Base-by-base conservation (phyloP, 2,888 invertebrate genomes). In the Seira ritae region DNA sequence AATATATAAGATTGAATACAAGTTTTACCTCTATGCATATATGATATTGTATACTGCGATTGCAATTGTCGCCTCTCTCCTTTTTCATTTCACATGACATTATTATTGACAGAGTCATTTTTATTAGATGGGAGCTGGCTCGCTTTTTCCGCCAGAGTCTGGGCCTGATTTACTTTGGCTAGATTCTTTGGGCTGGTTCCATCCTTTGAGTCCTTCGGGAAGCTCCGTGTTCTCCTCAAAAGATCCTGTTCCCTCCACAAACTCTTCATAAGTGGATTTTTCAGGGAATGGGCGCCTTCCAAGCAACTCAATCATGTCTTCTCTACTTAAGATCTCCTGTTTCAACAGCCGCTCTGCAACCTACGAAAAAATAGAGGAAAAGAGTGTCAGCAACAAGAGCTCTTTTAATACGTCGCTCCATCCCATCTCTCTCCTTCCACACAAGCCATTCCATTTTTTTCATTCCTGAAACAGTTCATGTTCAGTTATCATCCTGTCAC, bases 241-340 rank as follows among this genome's bases (percentile, higher is more conserved):
- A 0, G 98, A 98, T 0, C 99, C 99, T 0, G 98, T 98, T 0
- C 98, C 98, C 91, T 98, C 98, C 0, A 99, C 99, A 91, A 99
- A 99, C 90, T 99, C 97, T 91, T 99, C 99, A 90, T 99, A 99
- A 10, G 99, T 99, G 15, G 98, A 98, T 92, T 99, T 99, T 91
- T 99, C 99, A 12, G 95, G 95, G 94, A 99, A 99, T 0, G 99
- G 99, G 88, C 99, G 92, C 24, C 94, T 93, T 0, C 99, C 99
- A 68, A 99, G 92, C 46, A 99, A 92, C 91, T 98, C 98, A 85
- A 99, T 96, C 98, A 99, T 98, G 90, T 99, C 99, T 68, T 98
- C 97, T 85, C 99, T 94, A 90, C 96, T 96, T 71, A 99, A 92
- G 88, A 98, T 95, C 92, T 99, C 99, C 90, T 98, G 96, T 90